These are phyloP conservation scores for Dicentrarchus labrax DNA, from an alignment of 2,113 vertebrate species.

Conservation along the genomic window DNA sequence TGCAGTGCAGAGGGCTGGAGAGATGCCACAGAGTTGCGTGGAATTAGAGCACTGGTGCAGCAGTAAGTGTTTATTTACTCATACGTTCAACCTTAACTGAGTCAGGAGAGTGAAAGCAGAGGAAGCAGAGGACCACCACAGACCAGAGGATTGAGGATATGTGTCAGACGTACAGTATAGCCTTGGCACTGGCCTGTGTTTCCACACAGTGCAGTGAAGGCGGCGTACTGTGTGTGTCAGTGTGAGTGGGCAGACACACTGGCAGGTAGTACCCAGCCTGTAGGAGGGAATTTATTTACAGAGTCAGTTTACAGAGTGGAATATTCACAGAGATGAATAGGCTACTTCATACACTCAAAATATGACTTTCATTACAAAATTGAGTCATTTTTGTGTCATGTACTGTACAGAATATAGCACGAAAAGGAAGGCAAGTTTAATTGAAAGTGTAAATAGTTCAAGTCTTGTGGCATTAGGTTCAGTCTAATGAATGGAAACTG, in stretches of 20 bases:
- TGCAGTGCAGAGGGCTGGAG: constrained; percentile 71
- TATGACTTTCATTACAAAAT: constrained; percentile 56
- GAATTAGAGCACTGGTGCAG: constrained; percentile 63
- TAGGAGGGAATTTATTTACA: constrained; percentile 59
- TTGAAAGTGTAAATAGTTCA: constrained; percentile 33
- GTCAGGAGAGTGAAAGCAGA: constrained; percentile 70
- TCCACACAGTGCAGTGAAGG: constrained; percentile 63
- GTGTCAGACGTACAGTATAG: constrained; percentile 70
- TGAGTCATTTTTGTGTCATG: constrained; percentile 37
- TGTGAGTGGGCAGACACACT: constrained; percentile 62
- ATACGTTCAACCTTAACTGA: constrained; percentile 55
- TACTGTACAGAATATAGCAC: background rate
- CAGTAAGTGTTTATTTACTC: constrained; percentile 81
- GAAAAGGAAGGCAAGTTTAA: constrained; percentile 13
- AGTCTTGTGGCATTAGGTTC: constrained; percentile 15
- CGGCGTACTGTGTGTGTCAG: constrained; percentile 52
- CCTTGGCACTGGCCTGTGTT: constrained; percentile 62
- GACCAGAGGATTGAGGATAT: constrained; percentile 61
- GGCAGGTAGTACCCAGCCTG: constrained; percentile 55
- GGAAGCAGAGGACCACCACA: constrained; percentile 75
- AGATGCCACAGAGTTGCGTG: constrained; percentile 61
- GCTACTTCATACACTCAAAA: constrained; percentile 58
- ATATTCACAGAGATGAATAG: constrained; percentile 66
- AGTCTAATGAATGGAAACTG: constrained; percentile 12
- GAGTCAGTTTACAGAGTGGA: constrained; percentile 57